Evolutionary conservation across 2,888 invertebrate genomes (phyloP), one percentile per base, ranked within the genome.

Genomic region (Oligia strigilis): DNA sequence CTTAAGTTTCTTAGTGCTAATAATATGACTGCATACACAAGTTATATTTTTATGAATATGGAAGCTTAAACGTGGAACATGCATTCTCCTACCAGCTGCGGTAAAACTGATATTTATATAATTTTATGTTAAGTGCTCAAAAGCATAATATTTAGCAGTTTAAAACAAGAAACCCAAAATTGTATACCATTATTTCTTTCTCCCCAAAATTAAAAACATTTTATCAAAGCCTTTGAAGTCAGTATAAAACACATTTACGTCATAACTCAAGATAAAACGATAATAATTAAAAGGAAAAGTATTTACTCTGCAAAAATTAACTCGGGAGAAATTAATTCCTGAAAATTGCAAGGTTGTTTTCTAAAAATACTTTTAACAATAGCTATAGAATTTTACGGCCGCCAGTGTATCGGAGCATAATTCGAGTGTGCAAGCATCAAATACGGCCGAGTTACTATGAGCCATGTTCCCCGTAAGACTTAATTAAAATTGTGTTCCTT

Each of bases 401-500:
- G 66, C 81, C 82, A 89, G 82, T 92, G 90, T 90, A 92, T 82
- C 66, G 62, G 72, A n/a, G 73, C 78, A 90, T 92, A 91, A 92
- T 92, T 92, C 89, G 86, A 91, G 88, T 91, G 88, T 90, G 89
- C 91, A 89, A 83, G 90, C 92, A 92, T 91, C 91, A 91, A 94
- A 92, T 92, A 92, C 89, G 89, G 88, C 88, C 87, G 86, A 90
- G 90, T 91, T 92, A 92, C 92, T 92, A 93, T 87, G 87, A 90
- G 88, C 88, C 88, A 70, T 84, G 88, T 90, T 90, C 82, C 87
- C 90, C 86, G 89, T 90, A 91, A 89, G 91, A 90, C 90, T 94
- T 93, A 93, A 93, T 94, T 94, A 93, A 93, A 93, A 92, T 91
- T 89, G 88, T 90, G 91, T 91, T 90, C 87, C 91, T 91, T 92